A percentile compares a stretch with the other conserved stretches of the same genome.
phyloP scores from a whole-genome alignment of 2,888 invertebrate genomes.

The Globia sparganii region DNA sequence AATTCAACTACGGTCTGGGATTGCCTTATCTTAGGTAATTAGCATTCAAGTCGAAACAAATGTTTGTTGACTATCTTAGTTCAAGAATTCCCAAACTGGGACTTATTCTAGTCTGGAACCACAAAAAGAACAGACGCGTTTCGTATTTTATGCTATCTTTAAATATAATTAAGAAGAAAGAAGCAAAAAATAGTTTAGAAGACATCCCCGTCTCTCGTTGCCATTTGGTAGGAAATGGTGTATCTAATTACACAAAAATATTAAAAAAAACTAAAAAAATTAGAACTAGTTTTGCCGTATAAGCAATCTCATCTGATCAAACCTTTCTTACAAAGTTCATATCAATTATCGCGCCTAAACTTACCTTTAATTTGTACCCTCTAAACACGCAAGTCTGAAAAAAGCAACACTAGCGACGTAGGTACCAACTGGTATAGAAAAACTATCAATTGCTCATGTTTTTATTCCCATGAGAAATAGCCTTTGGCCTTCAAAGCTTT shows the following conservation, averaged over 20 bases:
- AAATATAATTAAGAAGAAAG: neutral
- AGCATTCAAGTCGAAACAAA: slow-evolving; percentile 13
- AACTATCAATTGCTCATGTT: slow-evolving; percentile 55
- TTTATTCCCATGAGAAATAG: slow-evolving; percentile 62
- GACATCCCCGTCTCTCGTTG: neutral
- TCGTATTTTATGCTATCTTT: neutral
- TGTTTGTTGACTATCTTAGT: neutral
- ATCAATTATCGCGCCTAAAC: neutral
- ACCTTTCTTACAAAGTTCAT: neutral
- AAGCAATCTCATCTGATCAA: neutral
- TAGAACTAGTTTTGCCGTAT: neutral
- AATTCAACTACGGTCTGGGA: slow-evolving; percentile 3
- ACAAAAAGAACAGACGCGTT: neutral
- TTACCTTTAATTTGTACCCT: neutral
- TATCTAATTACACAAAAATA: neutral
- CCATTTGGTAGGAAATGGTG: neutral
- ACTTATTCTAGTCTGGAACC: neutral
- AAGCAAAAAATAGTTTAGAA: neutral
- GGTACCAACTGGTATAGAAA: slow-evolving; percentile 30
- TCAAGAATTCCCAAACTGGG: neutral
- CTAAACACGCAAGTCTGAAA: neutral
- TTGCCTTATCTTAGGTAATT: slow-evolving; percentile 12
- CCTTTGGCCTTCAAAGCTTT: slow-evolving; percentile 48
- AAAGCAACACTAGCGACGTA: neutral
- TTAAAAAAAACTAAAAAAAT: neutral